phyloP scores from a whole-genome alignment of 2,113 vertebrate species.

The Athene noctua region DNA sequence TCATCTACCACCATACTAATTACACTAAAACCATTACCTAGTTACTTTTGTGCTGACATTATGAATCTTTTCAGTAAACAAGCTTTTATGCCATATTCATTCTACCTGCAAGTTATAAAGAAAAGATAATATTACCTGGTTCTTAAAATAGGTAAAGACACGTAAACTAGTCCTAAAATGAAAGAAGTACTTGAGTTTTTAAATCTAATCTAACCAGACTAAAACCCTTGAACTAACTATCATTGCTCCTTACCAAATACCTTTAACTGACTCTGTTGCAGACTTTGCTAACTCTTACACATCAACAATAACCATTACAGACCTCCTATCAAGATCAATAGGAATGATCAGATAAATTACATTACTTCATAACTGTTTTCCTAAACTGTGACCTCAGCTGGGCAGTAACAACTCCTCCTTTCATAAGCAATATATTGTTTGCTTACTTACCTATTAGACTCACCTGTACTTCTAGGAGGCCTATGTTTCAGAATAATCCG shows the following conservation, averaged over 20 bases:
- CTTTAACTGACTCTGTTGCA: background rate
- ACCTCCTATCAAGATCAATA: background rate
- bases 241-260: background rate
- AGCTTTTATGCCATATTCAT: background rate
- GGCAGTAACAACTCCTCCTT: background rate
- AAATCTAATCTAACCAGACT: background rate
- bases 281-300: background rate
- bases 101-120: background rate
- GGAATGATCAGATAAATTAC: background rate
- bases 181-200: background rate
- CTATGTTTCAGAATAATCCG: background rate
- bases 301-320: background rate
- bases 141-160: background rate
- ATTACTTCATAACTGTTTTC: background rate
- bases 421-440: background rate
- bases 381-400: background rate
- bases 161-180: background rate
- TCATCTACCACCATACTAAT: background rate
- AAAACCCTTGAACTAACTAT: background rate
- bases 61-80: background rate
- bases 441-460: background rate
- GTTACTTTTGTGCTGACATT: background rate
- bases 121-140: background rate
- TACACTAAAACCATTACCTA: background rate
- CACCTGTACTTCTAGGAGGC: background rate